phyloP scores from a whole-genome alignment of 2,797 vertebrate genomes.

The Acanthornis magna region DNA sequence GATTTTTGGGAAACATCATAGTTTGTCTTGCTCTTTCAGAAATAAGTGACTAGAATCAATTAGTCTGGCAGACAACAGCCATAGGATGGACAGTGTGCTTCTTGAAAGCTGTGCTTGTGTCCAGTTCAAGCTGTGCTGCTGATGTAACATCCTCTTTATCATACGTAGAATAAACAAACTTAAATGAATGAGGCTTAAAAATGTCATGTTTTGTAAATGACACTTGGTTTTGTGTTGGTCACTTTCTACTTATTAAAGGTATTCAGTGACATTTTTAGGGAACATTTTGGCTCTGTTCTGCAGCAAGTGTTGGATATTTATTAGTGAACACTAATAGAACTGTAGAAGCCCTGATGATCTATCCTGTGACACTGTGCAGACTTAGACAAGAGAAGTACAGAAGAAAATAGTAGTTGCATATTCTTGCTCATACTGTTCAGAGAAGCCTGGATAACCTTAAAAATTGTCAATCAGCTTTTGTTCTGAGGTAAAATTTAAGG shows the following conservation, averaged over 20 bases:
- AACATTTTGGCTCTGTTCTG: neutral
- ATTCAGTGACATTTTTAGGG: neutral
- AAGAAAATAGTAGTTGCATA: neutral
- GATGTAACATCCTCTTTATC: neutral
- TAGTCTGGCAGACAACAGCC: neutral
- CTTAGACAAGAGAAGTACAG: neutral
- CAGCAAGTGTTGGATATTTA: neutral
- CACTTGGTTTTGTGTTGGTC: accelerated
- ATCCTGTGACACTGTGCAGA: neutral
- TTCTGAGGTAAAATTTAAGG: neutral
- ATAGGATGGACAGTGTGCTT: neutral
- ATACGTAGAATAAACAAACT: neutral
- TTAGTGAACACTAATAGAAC: too few relatives aligned
- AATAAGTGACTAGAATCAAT: neutral
- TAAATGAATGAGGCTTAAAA: neutral
- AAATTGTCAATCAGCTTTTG: neutral
- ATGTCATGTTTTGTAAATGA: neutral
- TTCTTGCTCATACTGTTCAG: neutral
- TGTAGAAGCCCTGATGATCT: accelerated
- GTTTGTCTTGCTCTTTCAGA: neutral
- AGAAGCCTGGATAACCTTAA: neutral
- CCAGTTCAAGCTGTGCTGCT: neutral
- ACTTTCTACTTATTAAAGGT: neutral
- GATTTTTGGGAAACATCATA: accelerated
- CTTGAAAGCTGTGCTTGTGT: neutral